phyloP scores from a whole-genome alignment of 2,888 invertebrate species.

The Leptogaster cylindrica region DNA sequence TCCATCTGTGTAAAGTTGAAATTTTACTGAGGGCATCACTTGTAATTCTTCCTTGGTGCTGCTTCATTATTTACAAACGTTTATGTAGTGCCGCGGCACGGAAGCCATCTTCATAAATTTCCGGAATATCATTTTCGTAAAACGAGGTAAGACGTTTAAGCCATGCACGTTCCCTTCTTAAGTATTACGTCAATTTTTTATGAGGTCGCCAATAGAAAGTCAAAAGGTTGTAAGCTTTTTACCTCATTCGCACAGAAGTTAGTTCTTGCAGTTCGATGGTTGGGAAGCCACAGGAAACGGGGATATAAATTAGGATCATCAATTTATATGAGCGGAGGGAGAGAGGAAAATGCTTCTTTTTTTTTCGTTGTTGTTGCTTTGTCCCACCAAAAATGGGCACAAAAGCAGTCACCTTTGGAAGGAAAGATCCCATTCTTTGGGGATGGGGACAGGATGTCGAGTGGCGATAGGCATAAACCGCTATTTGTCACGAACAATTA shows the following conservation, averaged over 20 bases:
- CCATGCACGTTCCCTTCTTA: constrained; percentile 2
- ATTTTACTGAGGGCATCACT: constrained; percentile 4
- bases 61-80: constrained; percentile 27
- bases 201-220: constrained; percentile 30
- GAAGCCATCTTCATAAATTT: constrained; percentile 27
- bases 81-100: background rate
- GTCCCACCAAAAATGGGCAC: too few relatives aligned
- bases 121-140: constrained; percentile 1
- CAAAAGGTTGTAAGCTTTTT: constrained; percentile 5
- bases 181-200: constrained; percentile 20
- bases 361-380: too few relatives aligned
- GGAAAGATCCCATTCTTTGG: too few relatives aligned
- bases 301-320: constrained; percentile 32
- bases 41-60: background rate
- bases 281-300: background rate
- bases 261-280: background rate
- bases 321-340: constrained; percentile 10
- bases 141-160: constrained; percentile 28
- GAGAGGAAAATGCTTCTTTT: background rate
- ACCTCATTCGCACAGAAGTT: background rate
- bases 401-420: too few relatives aligned
- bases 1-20: constrained; percentile 9
- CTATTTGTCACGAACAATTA: constrained; percentile 38
- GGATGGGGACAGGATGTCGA: background rate
- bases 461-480: constrained; percentile 13